phyloP scores from a whole-genome alignment of 2,113 vertebrate species.

The Dasyornis broadbenti region DNA sequence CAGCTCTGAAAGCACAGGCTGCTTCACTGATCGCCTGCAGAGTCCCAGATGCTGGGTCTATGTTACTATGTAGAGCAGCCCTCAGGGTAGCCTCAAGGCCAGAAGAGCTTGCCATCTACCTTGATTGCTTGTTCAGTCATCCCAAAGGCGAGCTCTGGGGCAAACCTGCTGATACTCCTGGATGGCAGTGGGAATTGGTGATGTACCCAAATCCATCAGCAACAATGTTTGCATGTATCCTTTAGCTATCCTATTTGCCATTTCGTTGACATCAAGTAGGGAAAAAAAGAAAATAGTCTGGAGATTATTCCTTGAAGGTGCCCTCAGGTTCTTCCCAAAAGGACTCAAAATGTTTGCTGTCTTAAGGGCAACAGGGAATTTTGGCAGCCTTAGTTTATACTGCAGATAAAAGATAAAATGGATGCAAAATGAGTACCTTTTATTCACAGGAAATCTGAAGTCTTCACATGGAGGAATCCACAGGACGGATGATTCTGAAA shows the following conservation, averaged over 20 bases:
- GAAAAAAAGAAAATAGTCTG: background rate
- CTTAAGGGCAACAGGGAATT: background rate
- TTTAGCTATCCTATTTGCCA: background rate
- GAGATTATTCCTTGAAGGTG: background rate
- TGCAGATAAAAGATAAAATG: background rate
- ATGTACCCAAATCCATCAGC: background rate
- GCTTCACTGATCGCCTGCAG: background rate
- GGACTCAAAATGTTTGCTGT: background rate
- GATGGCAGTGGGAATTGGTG: background rate
- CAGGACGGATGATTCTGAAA: background rate
- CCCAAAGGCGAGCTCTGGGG: background rate
- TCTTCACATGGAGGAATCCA: background rate
- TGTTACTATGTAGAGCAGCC: background rate
- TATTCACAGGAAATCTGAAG: background rate
- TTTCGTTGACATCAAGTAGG: background rate
- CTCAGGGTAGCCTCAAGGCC: conserved; percentile 9
- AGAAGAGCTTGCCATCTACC: background rate
- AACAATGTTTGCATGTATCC: background rate
- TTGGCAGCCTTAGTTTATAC: background rate
- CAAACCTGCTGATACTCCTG: background rate
- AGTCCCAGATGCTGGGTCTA: background rate
- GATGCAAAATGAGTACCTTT: background rate
- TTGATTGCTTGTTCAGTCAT: background rate
- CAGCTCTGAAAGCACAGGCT: background rate
- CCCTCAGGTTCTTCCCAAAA: background rate